Base-by-base conservation (phyloP, 2,797 vertebrate genomes). In the Syndactyla subalaris region DNA sequence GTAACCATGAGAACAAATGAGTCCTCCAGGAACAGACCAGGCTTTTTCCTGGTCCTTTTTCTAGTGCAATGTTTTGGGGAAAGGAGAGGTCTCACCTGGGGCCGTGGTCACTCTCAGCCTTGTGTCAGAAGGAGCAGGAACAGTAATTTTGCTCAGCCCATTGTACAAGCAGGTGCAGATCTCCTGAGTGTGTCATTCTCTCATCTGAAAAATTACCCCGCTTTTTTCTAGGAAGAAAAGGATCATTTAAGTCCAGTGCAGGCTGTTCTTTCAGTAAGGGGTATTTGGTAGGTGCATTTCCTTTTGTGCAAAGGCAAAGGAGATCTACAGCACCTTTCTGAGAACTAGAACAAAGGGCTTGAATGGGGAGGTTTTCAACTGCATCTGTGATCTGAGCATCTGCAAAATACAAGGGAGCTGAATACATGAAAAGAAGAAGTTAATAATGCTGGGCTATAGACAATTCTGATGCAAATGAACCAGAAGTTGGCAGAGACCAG, bases 381-480 rank as follows among this genome's bases (percentile, higher is more conserved):
- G 71, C 95, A 95, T 87, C 91, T 92, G 89, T 80, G 84, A 85
- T 93, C 83, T 59, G 80, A 93, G 90, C 95, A 94, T 88, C 89
- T 93, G 92, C 80, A 82, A 66, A 95, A 90, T 51, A 96, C 52
- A 82, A 92, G 80, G 74, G 84, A 93, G 45, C 2, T 88, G 92
- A 95, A 96, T 79, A 61, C 88, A 78, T 79, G 46, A 88, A 92
- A 94, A 88, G 86, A 58, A 91, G 82, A 85, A 92, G 78, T 93
- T 95, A 95, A 95, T 96, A 96, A 93, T 79, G 83, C 74, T 75
- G 36, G 87, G 67, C 36, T 75, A 17, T 23, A 66, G 75, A 92
- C 74, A 73, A 89, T 93, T 90, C 81, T 92, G 58, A 95, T 94
- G 89, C 88, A 91, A 94, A 93, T 94, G 83, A 86, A 34, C 30